These are phyloP conservation scores for Oreonectes daqikongensis DNA, from an alignment of 2,797 vertebrate genomes.

Conservation along the genomic window DNA sequence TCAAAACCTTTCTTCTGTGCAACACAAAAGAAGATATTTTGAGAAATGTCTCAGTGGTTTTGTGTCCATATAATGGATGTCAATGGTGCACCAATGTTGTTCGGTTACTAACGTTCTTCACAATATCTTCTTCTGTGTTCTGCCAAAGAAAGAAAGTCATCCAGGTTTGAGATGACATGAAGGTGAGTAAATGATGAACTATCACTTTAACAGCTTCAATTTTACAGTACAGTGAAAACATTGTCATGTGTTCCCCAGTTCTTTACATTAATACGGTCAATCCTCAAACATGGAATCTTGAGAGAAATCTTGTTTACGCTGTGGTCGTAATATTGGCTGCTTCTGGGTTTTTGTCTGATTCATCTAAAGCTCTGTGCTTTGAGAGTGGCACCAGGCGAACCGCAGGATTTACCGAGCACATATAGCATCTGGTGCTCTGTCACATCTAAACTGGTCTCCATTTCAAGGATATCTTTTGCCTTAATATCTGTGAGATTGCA, in stretches of 20 bases:
- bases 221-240: background rate
- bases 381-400: constrained; percentile 16
- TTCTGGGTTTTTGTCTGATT: constrained; percentile 22
- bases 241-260: background rate
- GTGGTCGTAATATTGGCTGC: constrained; percentile 16
- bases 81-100: background rate
- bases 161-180: background rate
- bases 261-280: background rate
- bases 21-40: background rate
- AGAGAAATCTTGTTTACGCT: constrained; percentile 6
- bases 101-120: background rate
- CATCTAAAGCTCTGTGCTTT: constrained; percentile 35
- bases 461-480: constrained; percentile 49
- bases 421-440: constrained; percentile 49
- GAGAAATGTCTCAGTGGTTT: background rate
- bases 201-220: background rate
- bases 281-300: constrained; percentile 20
- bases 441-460: constrained; percentile 37
- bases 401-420: constrained; percentile 35
- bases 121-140: background rate
- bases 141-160: background rate
- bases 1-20: background rate
- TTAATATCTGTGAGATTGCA: constrained; percentile 22
- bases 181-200: background rate
- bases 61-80: background rate